These are phyloP conservation scores for Patagioenas fasciata DNA, from an alignment of 2,113 vertebrate genomes.

Conservation along the genomic window DNA sequence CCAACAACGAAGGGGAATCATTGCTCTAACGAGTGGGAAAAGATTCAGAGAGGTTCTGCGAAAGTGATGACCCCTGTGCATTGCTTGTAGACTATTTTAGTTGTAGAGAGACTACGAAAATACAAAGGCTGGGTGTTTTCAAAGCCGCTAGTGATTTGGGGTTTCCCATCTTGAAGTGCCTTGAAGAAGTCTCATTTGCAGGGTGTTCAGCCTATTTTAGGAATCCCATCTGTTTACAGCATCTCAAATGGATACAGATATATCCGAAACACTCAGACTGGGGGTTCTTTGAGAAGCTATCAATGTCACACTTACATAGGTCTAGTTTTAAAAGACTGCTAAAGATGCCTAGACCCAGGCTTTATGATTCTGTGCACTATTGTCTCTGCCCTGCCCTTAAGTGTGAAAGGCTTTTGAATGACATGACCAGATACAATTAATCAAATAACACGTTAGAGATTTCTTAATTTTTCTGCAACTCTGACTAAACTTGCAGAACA, in stretches of 20 bases:
- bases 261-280: background rate
- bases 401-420: too few relatives aligned
- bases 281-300: background rate
- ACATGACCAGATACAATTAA: too few relatives aligned
- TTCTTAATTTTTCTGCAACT: too few relatives aligned
- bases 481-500: too few relatives aligned
- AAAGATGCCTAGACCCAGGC: background rate
- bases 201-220: background rate
- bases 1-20: background rate
- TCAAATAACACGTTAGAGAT: too few relatives aligned
- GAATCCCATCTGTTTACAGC: background rate
- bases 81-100: background rate
- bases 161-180: background rate
- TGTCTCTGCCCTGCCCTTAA: background rate
- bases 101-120: background rate
- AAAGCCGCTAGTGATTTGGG: background rate
- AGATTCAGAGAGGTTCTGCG: background rate
- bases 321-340: background rate
- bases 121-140: background rate
- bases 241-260: background rate
- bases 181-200: background rate
- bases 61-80: background rate
- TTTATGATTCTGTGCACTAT: background rate
- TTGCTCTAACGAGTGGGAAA: background rate
- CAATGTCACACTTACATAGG: background rate